Conservation (phyloP, 2,888 invertebrate genomes). For the Xanthia icteritia region DNA sequence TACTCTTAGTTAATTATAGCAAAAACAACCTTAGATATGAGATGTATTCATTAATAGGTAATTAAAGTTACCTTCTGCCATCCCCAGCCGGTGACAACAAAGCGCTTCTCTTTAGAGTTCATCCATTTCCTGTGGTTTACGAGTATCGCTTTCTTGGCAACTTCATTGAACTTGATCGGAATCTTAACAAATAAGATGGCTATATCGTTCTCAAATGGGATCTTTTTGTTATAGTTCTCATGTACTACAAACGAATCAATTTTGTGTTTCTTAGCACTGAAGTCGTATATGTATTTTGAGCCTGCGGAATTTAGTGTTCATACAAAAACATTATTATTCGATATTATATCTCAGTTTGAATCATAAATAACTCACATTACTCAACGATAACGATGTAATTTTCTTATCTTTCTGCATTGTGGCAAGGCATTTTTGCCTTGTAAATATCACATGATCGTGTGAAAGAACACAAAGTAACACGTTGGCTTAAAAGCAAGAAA, state of each 20-base stretch:
- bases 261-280: slow-evolving; percentile 67
- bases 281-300: slow-evolving; percentile 75
- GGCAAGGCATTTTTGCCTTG: no score
- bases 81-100: slow-evolving; percentile 82
- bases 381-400: not conserved
- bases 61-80: slow-evolving; percentile 72
- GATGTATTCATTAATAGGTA: not conserved
- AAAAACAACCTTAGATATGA: not conserved
- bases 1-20: not conserved
- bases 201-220: slow-evolving; percentile 79
- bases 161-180: slow-evolving; percentile 68
- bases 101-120: slow-evolving; percentile 67
- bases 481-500: slow-evolving; percentile 7
- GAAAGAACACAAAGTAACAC: slow-evolving; percentile 7
- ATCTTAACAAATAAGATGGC: slow-evolving; percentile 76
- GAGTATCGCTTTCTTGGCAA: slow-evolving; percentile 75
- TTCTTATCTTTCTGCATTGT: slow-evolving; percentile 16
- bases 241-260: slow-evolving; percentile 72
- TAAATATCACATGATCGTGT: slow-evolving; percentile 19
- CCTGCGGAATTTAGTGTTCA: slow-evolving; percentile 67
- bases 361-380: not conserved
- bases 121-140: slow-evolving; percentile 76
- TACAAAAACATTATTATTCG: slow-evolving; percentile 3
- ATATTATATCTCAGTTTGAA: slow-evolving; percentile 1
- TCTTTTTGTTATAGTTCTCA: slow-evolving; percentile 73